A percentile compares a stretch with the other conserved stretches of the same genome.
These are phyloP conservation scores for Ceratothoa steindachneri DNA, from an alignment of 2,888 invertebrate genomes.

Conservation along the genomic window DNA sequence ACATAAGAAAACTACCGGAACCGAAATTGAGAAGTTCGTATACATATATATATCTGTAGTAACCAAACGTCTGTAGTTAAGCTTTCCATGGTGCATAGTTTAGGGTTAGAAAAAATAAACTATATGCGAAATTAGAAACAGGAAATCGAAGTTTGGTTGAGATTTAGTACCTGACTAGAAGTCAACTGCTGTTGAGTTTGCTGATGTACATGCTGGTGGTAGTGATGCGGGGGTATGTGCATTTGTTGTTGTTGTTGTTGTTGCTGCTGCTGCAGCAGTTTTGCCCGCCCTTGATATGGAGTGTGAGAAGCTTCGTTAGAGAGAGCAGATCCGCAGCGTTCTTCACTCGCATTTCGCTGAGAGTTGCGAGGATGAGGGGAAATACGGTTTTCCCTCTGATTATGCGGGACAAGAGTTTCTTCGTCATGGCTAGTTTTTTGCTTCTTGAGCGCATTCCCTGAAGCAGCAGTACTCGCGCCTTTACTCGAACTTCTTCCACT, in stretches of 20 bases:
- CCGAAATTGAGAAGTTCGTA: no score
- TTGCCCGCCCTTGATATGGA: background rate
- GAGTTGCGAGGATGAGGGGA: background rate
- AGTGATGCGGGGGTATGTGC: no score
- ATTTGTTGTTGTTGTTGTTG: no score
- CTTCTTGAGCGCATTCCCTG: background rate
- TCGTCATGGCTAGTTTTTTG: background rate
- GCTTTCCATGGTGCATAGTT: no score
- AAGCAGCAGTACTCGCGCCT: background rate
- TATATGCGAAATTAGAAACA: no score
- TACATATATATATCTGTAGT: no score
- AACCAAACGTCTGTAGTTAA: no score
- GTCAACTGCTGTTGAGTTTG: no score
- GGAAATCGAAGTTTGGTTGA: no score
- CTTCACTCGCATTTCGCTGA: constrained; percentile 5
- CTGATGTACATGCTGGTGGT: no score
- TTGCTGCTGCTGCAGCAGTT: background rate
- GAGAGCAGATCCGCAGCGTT: background rate
- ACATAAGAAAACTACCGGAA: no score
- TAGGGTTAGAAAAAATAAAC: no score
- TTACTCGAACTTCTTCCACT: background rate
- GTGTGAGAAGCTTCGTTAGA: background rate
- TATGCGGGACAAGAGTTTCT: background rate
- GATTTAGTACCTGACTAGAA: background rate
- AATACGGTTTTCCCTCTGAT: background rate